These are phyloP conservation scores for Volucella zonaria DNA, from an alignment of 2,888 invertebrate species.

Conservation along the genomic window DNA sequence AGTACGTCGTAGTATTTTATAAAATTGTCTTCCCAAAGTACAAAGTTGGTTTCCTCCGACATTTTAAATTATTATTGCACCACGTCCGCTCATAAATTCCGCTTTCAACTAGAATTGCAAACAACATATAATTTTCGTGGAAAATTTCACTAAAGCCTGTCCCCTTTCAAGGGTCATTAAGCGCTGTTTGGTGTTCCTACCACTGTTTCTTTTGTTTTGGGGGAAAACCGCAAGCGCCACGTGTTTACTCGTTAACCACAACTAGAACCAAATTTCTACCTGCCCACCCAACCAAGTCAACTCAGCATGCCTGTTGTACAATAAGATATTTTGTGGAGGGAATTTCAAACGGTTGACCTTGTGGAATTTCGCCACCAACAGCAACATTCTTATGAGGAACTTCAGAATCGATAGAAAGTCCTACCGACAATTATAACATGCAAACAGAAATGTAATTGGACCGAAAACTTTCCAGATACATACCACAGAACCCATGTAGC, in stretches of 20 bases:
- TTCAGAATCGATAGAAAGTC: conserved; percentile 35
- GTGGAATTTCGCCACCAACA: conserved; percentile 26
- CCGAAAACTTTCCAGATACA: conserved; percentile 30
- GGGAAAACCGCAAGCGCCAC: conserved; percentile 20
- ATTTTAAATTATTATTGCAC: conserved; percentile 59
- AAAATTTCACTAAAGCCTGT: conserved; percentile 4
- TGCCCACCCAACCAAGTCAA: conserved; percentile 17
- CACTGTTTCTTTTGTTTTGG: conserved; percentile 16
- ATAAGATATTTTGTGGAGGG: neutral
- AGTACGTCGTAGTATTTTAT: conserved; percentile 15
- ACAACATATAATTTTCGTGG: conserved; percentile 49
- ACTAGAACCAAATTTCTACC: neutral
- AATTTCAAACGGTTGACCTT: conserved; percentile 49
- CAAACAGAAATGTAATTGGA: conserved; percentile 47
- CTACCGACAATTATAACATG: conserved; percentile 23
- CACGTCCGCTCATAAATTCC: conserved; percentile 55
- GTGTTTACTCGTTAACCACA: conserved; percentile 16
- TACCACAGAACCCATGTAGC: neutral
- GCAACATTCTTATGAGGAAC: conserved; percentile 42
- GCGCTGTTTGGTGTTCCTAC: neutral
- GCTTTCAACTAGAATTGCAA: conserved; percentile 40
- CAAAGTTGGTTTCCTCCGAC: neutral
- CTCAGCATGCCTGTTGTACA: too few relatives aligned
- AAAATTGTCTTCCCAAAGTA: conserved; percentile 27
- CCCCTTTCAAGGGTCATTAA: conserved; percentile 13